Evolutionary conservation across 2,113 vertebrate genomes (phyloP).

Genomic region (Copsychus sechellarum): DNA sequence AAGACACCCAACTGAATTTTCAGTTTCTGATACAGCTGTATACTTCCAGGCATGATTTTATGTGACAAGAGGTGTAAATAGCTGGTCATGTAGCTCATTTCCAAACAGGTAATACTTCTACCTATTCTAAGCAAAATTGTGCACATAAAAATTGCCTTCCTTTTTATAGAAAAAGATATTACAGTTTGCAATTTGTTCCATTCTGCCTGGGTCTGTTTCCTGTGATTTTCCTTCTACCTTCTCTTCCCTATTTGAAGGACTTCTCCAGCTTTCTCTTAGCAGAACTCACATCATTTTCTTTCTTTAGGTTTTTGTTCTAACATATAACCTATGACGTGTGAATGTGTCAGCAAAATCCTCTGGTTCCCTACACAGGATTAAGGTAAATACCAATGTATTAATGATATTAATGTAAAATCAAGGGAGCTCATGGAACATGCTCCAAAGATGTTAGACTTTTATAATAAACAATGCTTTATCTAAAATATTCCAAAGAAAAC

Average conservation of each 20-base stretch:
- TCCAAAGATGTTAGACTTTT: neutral
- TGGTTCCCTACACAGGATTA: neutral
- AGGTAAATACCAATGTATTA: no score
- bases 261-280: neutral
- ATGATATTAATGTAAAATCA: neutral
- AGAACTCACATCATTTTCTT: neutral
- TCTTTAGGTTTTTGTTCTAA: neutral
- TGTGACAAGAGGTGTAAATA: neutral
- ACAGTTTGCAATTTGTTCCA: neutral
- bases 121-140: neutral
- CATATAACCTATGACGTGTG: neutral
- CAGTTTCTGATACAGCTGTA: neutral
- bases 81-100: neutral
- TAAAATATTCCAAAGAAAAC: neutral
- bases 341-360: neutral
- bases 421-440: neutral
- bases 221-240: neutral
- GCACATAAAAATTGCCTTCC: neutral
- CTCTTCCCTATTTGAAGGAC: neutral
- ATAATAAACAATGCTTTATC: neutral
- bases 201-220: neutral
- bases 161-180: neutral
- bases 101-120: neutral
- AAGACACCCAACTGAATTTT: neutral
- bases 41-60: neutral